Base-by-base conservation (phyloP, 64 coral and sea anemone genomes). In the Montipora sp. region DNA sequence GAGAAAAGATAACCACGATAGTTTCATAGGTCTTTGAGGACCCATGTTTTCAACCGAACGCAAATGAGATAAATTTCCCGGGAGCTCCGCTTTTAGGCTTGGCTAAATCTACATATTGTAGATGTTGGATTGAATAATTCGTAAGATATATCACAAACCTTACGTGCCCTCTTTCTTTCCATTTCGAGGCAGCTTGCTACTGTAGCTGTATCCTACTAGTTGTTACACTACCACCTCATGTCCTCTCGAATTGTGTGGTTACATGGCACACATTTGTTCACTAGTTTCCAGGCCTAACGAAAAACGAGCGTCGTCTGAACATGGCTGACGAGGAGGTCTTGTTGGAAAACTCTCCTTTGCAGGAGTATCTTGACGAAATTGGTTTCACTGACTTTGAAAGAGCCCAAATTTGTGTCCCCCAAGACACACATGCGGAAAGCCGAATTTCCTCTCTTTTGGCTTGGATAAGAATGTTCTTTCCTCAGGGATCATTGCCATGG, bases 301-400 rank as follows among this genome's bases (percentile, higher is more conserved):
- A 57, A 8, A 8, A 6, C 11, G 11, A 57, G 9, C 3, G 13
- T 24, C 70, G 23, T 8, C 70, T 18, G 7, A 13, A 78, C 19
- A 90, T 77, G 77, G 92, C 47, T 19, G 92, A 94, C 60, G 95
- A 96, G n/a, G 91, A 94, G 8, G 89, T 98, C 45, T 53, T 98
- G 16, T 94, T 94, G 68, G 89, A 91, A 11, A 98, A 98, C 55
- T 98, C 95, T 59, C 95, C 95, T 75, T 90, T 98, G 48, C 89
- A 88, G 14, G 90, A 77, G 73, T 91, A 98, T 92, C 87, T 98
- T 73, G 49, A 83, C 50, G 89, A 98, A 88, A 86, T 93, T 77
- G 95, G 95, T 23, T 98, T 92, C 71, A 84, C 20, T 0, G 95
- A 98, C 90, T 94, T 94, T 89, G 92, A 98, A 48, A 92, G 83